Base-by-base conservation (phyloP, 92 coral and sea anemone species). In the Paragorgia papillata region DNA sequence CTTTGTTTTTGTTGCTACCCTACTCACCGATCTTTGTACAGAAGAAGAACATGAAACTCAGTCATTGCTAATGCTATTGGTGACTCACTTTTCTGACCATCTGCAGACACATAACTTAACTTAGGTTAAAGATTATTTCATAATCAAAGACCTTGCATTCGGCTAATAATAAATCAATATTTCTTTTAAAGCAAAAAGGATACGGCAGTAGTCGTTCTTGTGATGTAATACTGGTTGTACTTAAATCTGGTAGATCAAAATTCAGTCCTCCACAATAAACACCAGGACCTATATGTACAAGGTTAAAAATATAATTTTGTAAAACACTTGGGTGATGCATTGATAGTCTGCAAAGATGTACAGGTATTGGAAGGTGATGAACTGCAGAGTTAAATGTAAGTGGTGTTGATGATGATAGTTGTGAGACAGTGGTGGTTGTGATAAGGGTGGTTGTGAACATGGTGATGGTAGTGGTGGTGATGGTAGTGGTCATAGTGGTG, bases 21-120 rank as follows among this genome's bases (percentile, higher is more conserved):
- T 13, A 22, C 75, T 27, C 57, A 88, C 97, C 88, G 88, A 83
- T 91, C 89, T 51, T 84, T 86, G 71, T 94, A 82, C 17, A 91
- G 89, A 54, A 91, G 77, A 15, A 94, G 88, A 53, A 92, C 94
- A 89, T 94, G 98, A 84, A 94, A 94, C 24, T 92, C 97, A 66
- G 97, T 94, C 46, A 94, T 40, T 1, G 92, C 98, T 44, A 94
- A 60, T 15, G 97, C 90, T 57, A 91, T 54, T 14, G 98, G 94
- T 8, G 98, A 75, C 7, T 57, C 43, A 15, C 87, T 58, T 12
- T 77, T 91, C 48, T 83, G 77, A 17, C 86, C 86, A 30, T 84
- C 94, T 0, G 75, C 82, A 14, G 80, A 44, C 6, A 71, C 64
- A 35, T 71, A 63, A 17, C 69, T 63, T 1, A 33, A 35, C 9